These are phyloP conservation scores for Rugalucina vietnamica DNA, from an alignment of 2,888 invertebrate genomes.

Conservation along the genomic window DNA sequence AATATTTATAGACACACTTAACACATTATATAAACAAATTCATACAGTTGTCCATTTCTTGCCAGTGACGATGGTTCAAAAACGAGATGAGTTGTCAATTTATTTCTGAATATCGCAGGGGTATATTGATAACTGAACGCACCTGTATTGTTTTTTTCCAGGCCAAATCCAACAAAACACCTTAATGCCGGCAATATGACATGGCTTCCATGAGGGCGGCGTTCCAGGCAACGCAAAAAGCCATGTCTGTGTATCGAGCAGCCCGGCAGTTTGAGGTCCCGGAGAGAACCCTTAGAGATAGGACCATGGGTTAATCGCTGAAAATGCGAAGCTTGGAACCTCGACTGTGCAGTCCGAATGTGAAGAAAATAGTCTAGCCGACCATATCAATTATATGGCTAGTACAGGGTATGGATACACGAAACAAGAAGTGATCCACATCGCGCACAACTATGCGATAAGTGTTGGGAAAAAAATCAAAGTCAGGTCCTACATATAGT, in stretches of 20 bases:
- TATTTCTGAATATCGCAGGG: no score
- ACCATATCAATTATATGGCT: neutral
- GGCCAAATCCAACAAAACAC: neutral
- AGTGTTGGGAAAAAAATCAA: neutral
- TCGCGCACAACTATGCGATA: neutral
- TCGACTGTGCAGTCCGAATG: neutral
- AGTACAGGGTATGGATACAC: neutral
- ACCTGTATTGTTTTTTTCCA: no score
- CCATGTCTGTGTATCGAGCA: neutral
- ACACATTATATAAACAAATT: no score
- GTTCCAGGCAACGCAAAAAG: neutral
- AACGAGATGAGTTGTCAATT: no score
- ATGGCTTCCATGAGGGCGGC: neutral
- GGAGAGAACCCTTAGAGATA: neutral
- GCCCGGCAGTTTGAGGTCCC: neutral
- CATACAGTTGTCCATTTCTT: no score
- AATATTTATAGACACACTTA: no score
- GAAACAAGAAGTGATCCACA: neutral
- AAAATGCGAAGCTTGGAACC: neutral
- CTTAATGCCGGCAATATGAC: no score
- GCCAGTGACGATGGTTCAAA: no score
- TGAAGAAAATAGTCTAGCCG: neutral
- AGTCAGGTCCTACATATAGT: neutral
- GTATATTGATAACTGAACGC: no score
- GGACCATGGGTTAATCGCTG: neutral